These are phyloP conservation scores for Salpingus planirostris DNA, from an alignment of 2,888 invertebrate species.

Conservation along the genomic window DNA sequence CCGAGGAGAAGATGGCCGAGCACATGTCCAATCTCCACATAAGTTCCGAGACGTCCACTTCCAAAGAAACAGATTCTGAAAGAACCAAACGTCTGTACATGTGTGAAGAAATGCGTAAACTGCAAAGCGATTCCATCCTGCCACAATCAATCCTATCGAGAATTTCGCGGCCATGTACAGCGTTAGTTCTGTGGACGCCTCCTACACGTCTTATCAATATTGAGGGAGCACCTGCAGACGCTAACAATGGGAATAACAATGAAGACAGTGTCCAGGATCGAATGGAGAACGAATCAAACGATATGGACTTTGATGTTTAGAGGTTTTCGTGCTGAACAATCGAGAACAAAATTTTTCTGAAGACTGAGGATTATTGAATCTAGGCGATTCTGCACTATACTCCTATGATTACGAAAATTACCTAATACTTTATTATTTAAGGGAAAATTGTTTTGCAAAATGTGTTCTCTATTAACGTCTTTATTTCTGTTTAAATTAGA, in stretches of 20 bases:
- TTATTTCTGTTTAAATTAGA: too few relatives aligned
- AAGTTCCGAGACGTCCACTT: constrained; percentile 38
- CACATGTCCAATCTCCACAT: constrained; percentile 70
- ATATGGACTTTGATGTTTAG: too few relatives aligned
- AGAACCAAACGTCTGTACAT: constrained; percentile 44
- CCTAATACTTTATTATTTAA: too few relatives aligned
- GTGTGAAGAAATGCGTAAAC: constrained; percentile 62
- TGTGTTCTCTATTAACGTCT: too few relatives aligned
- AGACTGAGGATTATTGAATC: too few relatives aligned
- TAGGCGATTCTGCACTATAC: too few relatives aligned
- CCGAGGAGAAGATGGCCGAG: constrained; percentile 77
- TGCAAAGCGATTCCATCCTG: constrained; percentile 56
- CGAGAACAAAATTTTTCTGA: too few relatives aligned
- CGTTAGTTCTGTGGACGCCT: constrained; percentile 74
- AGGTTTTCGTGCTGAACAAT: too few relatives aligned
- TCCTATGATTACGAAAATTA: too few relatives aligned
- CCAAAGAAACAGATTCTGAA: constrained; percentile 27
- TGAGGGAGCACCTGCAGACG: constrained; percentile 32
- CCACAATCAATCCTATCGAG: constrained; percentile 57
- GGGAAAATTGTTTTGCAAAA: too few relatives aligned
- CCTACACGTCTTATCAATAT: too few relatives aligned
- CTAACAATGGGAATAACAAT: constrained; percentile 37
- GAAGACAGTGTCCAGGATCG: constrained; percentile 39
- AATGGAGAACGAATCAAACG: constrained; percentile 16
- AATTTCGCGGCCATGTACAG: constrained; percentile 65